Evolutionary conservation across 1,140 invertebrate genomes (phyloP).

Genomic region (Ylistrum balloti): DNA sequence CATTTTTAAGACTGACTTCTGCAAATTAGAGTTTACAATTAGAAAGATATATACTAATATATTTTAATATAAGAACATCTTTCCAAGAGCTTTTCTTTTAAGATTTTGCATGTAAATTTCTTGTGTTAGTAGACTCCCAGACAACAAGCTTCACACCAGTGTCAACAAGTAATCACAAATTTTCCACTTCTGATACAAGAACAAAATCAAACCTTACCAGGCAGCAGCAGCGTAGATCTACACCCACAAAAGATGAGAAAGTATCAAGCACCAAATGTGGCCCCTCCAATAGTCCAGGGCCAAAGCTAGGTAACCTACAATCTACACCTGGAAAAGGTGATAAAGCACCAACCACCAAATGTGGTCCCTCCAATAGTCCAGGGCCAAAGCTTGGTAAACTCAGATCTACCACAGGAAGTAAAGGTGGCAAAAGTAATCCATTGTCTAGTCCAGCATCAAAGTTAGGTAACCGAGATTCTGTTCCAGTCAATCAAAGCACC

Average conservation of each 20-base stretch:
- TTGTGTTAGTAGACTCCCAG: neutral
- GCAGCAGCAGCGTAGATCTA: neutral
- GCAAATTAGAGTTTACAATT: no score
- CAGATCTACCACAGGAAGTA: neutral
- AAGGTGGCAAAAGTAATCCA: neutral
- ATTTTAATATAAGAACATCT: no score
- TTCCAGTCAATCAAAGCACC: slow-evolving; percentile 15
- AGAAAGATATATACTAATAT: no score
- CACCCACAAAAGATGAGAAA: neutral
- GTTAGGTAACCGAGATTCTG: neutral
- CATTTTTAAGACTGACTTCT: no score
- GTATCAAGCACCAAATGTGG: no score
- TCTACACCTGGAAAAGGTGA: neutral
- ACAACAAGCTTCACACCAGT: neutral
- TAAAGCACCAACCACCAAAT: no score
- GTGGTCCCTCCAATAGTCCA: no score
- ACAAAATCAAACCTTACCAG: neutral
- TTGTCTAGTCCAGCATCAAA: slow-evolving; percentile 4
- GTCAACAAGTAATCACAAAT: neutral
- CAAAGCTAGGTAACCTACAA: neutral
- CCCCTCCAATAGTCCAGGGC: no score
- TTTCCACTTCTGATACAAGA: neutral
- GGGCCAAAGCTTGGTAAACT: neutral
- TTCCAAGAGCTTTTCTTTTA: neutral
- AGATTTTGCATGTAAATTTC: neutral